Conservation (phyloP, 2,888 invertebrate species). For the Fragum sueziense region DNA sequence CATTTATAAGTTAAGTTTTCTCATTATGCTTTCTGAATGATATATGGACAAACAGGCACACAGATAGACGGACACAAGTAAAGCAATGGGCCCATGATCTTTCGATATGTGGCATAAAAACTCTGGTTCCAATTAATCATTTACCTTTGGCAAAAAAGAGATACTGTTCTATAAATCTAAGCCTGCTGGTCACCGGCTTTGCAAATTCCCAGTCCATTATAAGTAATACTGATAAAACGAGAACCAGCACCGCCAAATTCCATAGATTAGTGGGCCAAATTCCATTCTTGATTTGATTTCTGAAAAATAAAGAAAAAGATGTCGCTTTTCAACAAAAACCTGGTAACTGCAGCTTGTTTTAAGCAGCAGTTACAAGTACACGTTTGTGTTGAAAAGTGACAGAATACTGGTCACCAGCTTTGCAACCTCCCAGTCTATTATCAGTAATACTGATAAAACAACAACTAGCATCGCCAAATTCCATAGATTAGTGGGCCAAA, state of each 20-base stretch:
- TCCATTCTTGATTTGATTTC: slow-evolving; percentile 83
- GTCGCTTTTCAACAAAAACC: too few species aligned
- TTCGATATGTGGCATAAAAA: too few species aligned
- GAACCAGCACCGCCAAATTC: slow-evolving; percentile 81
- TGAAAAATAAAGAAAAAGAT: slow-evolving; percentile 62
- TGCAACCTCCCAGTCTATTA: slow-evolving; percentile 78
- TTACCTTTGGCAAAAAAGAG: slow-evolving; percentile 72
- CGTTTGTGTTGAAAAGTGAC: background rate
- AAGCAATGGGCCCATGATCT: too few species aligned
- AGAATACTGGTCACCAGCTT: slow-evolving; percentile 70
- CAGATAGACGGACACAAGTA: too few species aligned
- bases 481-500: slow-evolving; percentile 83
- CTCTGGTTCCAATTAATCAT: too few species aligned
- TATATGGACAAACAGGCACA: too few species aligned
- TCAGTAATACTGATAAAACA: slow-evolving; percentile 77
- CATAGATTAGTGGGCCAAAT: slow-evolving; percentile 83
- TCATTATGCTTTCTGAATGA: too few species aligned
- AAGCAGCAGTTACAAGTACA: background rate
- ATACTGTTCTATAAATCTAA: slow-evolving; percentile 71
- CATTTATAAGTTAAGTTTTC: too few species aligned
- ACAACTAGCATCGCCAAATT: slow-evolving; percentile 81
- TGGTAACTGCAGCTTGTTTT: too few species aligned
- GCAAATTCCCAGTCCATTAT: slow-evolving; percentile 78
- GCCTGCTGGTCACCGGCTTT: slow-evolving; percentile 69
- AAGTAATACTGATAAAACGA: slow-evolving; percentile 78